Evolutionary conservation across 1,140 invertebrate species (phyloP), one percentile per base, ranked within the genome.

Genomic region (Drosophila neocordata): DNA sequence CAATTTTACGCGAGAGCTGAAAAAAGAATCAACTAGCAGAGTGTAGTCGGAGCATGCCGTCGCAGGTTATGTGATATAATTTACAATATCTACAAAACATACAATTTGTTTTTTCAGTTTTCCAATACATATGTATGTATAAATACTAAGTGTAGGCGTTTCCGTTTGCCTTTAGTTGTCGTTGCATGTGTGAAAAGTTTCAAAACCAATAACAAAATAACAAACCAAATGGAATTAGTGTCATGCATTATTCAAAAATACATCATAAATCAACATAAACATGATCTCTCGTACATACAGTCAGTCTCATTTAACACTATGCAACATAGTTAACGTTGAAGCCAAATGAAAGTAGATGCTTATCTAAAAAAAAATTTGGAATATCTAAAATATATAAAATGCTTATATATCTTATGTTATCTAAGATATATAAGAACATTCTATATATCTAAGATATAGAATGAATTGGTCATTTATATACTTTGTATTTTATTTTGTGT

Each of bases 21-120:
- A 52, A 24, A 24, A 24, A 2, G 22, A 24, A 24, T 4, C 22
- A 76, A 71, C 65, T 88, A 88, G 75, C 75, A 64, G 79, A 79
- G 83, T 71, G 65, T 87, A 87, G 83, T 77, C 67, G 73, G 79
- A 88, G 83, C 83, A 87, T 87, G 72, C 73, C 68, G 65, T 71
- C 79, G 72, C 71, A 79, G 83, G 83, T 83, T 87, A 64, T 89
- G 61, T 72, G 58, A 76, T 72, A 65, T 11, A 48, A 48, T 48
- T 48, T 48, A n/a, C n/a, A 20, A 20, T 18, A 48, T 48, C 41
- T 48, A 48, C 41, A 48, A 20, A 31, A 31, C 27, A 31, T 31
- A 48, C 41, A 52, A 58, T 24, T 58, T 31, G 15, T 48, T 34
- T 59, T 37, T 22, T 71, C 11, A 41, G 24, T 62, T 66, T 24